A percentile compares a stretch with the other conserved stretches of the same genome.
Evolutionary conservation across 2,113 vertebrate genomes (phyloP).

Genomic region (Seriola dumerili): DNA sequence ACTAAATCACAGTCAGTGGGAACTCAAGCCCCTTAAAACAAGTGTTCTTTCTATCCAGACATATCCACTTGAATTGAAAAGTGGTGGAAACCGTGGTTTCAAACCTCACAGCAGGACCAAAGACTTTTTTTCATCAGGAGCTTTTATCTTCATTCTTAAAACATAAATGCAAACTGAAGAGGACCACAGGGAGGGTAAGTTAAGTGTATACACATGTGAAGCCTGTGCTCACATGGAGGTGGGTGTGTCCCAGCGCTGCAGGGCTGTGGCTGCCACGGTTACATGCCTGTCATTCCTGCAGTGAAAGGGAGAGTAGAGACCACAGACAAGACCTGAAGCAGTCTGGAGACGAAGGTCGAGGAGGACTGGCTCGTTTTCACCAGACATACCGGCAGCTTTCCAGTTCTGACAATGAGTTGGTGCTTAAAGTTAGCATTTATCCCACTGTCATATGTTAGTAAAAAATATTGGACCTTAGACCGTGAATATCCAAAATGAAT

Average conservation of each 20-base stretch:
- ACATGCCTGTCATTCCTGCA: slow-evolving; percentile 68
- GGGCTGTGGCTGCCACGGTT: slow-evolving; percentile 34
- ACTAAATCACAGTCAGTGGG: too few relatives aligned
- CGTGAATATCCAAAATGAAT: too few relatives aligned
- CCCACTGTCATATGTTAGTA: too few relatives aligned
- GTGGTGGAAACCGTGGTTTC: not conserved
- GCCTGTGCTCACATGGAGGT: not conserved
- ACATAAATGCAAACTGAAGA: not conserved
- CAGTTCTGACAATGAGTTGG: too few relatives aligned
- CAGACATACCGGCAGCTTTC: not conserved
- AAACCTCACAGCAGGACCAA: slow-evolving; percentile 14
- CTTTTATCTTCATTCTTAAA: not conserved
- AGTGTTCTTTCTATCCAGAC: too few relatives aligned
- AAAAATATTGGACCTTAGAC: too few relatives aligned
- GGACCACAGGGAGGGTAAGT: not conserved
- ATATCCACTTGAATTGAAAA: too few relatives aligned
- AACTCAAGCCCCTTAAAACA: too few relatives aligned
- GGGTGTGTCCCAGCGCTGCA: slow-evolving; percentile 34
- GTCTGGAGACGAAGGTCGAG: slow-evolving; percentile 4
- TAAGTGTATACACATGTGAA: not conserved
- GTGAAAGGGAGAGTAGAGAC: slow-evolving; percentile 26
- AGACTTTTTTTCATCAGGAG: not conserved
- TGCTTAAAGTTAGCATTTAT: too few relatives aligned
- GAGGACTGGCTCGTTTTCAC: not conserved
- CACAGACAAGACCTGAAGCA: slow-evolving; percentile 14